Conservation (phyloP, 2,797 vertebrate species). For the Gymnocypris eckloni region DNA sequence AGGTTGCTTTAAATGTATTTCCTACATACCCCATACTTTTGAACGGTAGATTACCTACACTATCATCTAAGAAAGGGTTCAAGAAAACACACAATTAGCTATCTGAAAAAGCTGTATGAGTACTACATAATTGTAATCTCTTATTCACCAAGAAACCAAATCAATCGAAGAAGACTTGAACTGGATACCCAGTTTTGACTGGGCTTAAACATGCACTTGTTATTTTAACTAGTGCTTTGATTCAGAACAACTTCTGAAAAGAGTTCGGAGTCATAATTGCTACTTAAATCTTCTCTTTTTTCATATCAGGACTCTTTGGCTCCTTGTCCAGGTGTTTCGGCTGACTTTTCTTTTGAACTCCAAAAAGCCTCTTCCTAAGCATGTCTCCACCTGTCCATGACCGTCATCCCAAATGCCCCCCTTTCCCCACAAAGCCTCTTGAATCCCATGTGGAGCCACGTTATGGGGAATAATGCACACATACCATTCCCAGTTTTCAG, state of each 20-base stretch:
- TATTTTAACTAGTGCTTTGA: conserved; percentile 19
- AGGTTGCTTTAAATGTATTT: neutral
- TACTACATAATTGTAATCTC: neutral
- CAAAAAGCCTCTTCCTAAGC: conserved; percentile 69
- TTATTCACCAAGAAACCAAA: neutral
- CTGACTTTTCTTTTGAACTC: conserved; percentile 76
- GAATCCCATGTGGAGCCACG: conserved; percentile 41
- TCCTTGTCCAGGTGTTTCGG: conserved; percentile 72
- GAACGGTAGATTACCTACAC: neutral
- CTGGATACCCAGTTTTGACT: neutral
- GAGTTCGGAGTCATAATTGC: neutral
- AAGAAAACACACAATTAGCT: neutral
- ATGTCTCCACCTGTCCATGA: conserved; percentile 65
- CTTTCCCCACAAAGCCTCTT: conserved; percentile 55
- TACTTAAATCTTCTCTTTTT: conserved; percentile 53
- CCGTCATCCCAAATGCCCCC: conserved; percentile 52
- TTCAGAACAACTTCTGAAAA: conserved; percentile 2
- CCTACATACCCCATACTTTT: neutral
- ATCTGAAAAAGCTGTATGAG: neutral
- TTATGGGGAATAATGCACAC: conserved; percentile 31
- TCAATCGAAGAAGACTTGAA: neutral
- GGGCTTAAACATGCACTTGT: neutral
- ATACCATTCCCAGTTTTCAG: conserved; percentile 39
- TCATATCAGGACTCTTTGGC: conserved; percentile 35
- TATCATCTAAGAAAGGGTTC: conserved; percentile 1